Evolutionary conservation across 2,888 invertebrate species (phyloP).

Genomic region (Nineta flava): DNA sequence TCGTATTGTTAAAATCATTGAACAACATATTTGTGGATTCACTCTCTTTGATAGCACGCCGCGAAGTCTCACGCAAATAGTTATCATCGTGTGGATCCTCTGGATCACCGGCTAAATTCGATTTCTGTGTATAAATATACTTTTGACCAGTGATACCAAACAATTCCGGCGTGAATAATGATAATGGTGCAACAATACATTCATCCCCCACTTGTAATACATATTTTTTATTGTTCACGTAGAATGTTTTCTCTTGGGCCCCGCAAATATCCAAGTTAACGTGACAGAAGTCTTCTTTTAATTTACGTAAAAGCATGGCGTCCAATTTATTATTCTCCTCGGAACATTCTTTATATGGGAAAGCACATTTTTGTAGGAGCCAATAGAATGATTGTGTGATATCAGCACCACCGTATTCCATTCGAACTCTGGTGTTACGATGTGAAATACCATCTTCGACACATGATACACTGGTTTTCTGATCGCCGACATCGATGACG

Average conservation of each 20-base stretch:
- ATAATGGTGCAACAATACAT: conserved; percentile 77
- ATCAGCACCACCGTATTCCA: conserved; percentile 86
- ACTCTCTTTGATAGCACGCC: not conserved
- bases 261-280: conserved; percentile 82
- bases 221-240: conserved; percentile 57
- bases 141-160: conserved; percentile 71
- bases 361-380: conserved; percentile 77
- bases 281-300: conserved; percentile 85
- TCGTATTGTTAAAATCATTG: not conserved
- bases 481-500: conserved; percentile 89
- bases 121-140: conserved; percentile 51
- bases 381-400: conserved; percentile 79
- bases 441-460: conserved; percentile 94
- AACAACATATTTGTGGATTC: not conserved
- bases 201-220: conserved; percentile 81
- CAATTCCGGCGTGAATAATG: conserved; percentile 76
- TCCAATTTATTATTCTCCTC: conserved; percentile 53
- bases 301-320: conserved; percentile 59
- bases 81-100: conserved; percentile 91
- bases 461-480: conserved; percentile 90
- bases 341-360: conserved; percentile 72
- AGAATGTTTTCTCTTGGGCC: conserved; percentile 66
- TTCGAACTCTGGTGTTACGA: conserved; percentile 60
- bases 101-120: conserved; percentile 44
- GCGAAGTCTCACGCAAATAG: conserved; percentile 65